Evolutionary conservation across 2,797 vertebrate genomes (phyloP), one percentile per base, ranked within the genome.

Genomic region (Periparus ater): DNA sequence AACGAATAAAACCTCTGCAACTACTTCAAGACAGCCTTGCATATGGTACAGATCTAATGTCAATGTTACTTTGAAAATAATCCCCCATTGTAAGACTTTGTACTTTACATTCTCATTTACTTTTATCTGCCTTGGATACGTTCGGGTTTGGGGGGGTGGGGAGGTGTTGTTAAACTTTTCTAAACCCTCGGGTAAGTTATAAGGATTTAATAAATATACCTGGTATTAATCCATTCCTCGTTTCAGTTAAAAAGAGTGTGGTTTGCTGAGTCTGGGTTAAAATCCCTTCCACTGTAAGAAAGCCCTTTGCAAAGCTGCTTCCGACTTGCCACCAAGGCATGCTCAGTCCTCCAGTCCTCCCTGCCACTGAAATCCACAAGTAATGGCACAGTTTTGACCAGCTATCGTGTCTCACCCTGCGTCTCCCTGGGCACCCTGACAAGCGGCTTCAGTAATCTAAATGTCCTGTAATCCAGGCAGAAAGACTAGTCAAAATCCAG

Each of bases 1-100:
- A 97, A 60, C 82, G 81, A 93, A 87, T 91, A 95, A 94, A 96
- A 53, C 89, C 91, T 93, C 58, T 83, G 78, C 51, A 95, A 96
- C 82, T 85, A 82, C 92, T 88, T 95, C 82, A 61, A 95, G 74
- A 85, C 95, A 73, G 85, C 57, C 23, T 76, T 50, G 62, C 81
- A 44, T 70, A 81, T 3, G 2, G 48, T 70, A 44, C 74, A 88
- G 82, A 45, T 25, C 70, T 51, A 94, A 94, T 65, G 63, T 84
- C 72, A 70, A 4, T 18, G 4, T 30, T 93, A 85, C 57, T 60
- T 89, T 57, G 42, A 63, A 55, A 61, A 85, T 17, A 89, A 72
- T 60, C 16, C 20, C 16, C 16, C n/a, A 45, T 34, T 83, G 12
- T 57, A 63, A 58, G 27, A 45, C 63, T 77, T 80, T 50, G 47